Conservation (phyloP, 2,888 invertebrate genomes). For the Invenusta paracnida region DNA sequence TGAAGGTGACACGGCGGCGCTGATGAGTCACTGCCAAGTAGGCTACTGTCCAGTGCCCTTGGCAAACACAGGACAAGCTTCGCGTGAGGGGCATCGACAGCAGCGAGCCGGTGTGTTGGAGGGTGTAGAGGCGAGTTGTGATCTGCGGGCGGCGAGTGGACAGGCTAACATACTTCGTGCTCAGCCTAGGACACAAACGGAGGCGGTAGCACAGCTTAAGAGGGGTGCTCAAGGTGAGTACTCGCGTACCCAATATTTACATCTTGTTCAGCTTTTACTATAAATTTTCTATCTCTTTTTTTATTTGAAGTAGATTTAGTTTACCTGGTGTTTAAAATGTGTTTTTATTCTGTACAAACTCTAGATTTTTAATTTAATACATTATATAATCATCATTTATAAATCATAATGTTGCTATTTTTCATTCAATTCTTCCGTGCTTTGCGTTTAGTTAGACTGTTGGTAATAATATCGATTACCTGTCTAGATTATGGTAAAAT, state of each 20-base stretch:
- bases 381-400: no score
- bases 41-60: not conserved
- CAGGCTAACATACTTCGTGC: not conserved
- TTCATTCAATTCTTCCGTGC: no score
- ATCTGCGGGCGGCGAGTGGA: not conserved
- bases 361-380: no score
- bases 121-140: not conserved
- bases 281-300: not conserved
- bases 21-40: slow-evolving; percentile 18
- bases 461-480: no score
- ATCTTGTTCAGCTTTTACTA: not conserved
- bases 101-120: not conserved
- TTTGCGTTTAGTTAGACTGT: no score
- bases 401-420: no score
- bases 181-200: slow-evolving; percentile 27
- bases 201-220: slow-evolving; percentile 33
- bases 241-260: not conserved
- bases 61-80: not conserved
- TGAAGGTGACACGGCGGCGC: not conserved
- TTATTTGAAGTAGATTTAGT: not conserved
- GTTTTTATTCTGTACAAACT: not conserved
- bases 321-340: not conserved
- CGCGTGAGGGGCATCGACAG: not conserved
- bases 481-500: no score
- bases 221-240: slow-evolving; percentile 17